phyloP scores from a whole-genome alignment of 2,113 vertebrate species.

The Bubo blakistoni region DNA sequence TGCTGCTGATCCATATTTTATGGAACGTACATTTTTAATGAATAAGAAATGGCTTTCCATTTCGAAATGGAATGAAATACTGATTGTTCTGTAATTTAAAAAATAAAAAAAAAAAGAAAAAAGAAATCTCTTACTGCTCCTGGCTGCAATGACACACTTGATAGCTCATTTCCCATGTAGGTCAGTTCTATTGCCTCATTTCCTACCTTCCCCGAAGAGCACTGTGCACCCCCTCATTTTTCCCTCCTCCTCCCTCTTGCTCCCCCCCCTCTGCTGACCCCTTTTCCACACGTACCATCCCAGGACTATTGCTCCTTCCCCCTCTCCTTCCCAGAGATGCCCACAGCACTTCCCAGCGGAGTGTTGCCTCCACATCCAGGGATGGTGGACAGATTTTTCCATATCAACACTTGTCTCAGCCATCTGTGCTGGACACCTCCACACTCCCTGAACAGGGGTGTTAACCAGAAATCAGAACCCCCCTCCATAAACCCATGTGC shows the following conservation, averaged over 20 bases:
- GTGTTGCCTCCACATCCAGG: neutral
- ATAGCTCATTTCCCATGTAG: neutral
- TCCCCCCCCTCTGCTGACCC: neutral
- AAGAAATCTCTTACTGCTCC: neutral
- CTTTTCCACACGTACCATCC: neutral
- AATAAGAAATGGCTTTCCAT: conserved; percentile 52
- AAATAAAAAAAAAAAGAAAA: neutral
- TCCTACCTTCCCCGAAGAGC: neutral
- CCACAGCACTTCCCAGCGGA: neutral
- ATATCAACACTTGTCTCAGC: neutral
- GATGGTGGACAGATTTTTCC: neutral
- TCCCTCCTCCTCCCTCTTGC: neutral
- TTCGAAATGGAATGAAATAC: conserved; percentile 60
- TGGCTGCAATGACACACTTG: neutral
- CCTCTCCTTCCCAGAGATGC: neutral
- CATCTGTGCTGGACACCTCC: neutral
- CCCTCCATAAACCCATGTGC: neutral
- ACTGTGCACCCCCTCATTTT: neutral
- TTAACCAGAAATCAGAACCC: neutral
- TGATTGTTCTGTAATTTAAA: conserved; percentile 36
- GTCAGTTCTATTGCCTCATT: neutral
- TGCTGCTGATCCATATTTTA: conserved; percentile 71
- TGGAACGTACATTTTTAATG: conserved; percentile 70
- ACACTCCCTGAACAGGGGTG: neutral
- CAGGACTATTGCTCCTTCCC: neutral